These are phyloP conservation scores for Parambassis ranga DNA, from an alignment of 2,797 vertebrate species.

Conservation along the genomic window DNA sequence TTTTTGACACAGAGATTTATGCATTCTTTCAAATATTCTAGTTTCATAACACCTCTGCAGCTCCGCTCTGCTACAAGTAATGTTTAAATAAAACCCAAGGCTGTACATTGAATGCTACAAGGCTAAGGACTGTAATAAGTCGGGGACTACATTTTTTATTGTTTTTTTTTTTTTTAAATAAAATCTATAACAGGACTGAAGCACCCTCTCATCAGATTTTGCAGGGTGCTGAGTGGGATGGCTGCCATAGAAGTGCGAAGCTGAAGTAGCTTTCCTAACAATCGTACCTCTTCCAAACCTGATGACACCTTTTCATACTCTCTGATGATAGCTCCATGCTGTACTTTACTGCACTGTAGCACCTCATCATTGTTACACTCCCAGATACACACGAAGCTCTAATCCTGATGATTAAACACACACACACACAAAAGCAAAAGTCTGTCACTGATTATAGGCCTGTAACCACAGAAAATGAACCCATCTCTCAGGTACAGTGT, in stretches of 20 bases:
- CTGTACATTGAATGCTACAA: conserved; percentile 3
- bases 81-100: conserved; percentile 19
- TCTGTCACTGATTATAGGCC: conserved; percentile 25
- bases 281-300: conserved; percentile 17
- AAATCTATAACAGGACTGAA: conserved; percentile 2
- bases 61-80: conserved; percentile 1
- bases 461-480: conserved; percentile 20
- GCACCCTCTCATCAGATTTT: conserved; percentile 20
- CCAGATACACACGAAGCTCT: conserved; percentile 12
- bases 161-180: background rate
- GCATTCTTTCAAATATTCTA: background rate
- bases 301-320: conserved; percentile 27
- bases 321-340: conserved; percentile 5
- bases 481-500: background rate
- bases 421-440: conserved; percentile 1
- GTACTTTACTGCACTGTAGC: background rate
- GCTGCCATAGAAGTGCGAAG: conserved; percentile 11
- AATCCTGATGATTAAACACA: conserved; percentile 31
- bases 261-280: conserved; percentile 14
- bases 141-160: background rate
- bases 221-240: conserved; percentile 7
- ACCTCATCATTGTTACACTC: conserved; percentile 15
- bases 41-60: too few relatives aligned
- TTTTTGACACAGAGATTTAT: too few relatives aligned
- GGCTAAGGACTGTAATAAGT: background rate